Evolutionary conservation across 2,888 invertebrate species (phyloP).

Genomic region (Geophilus truncorum): DNA sequence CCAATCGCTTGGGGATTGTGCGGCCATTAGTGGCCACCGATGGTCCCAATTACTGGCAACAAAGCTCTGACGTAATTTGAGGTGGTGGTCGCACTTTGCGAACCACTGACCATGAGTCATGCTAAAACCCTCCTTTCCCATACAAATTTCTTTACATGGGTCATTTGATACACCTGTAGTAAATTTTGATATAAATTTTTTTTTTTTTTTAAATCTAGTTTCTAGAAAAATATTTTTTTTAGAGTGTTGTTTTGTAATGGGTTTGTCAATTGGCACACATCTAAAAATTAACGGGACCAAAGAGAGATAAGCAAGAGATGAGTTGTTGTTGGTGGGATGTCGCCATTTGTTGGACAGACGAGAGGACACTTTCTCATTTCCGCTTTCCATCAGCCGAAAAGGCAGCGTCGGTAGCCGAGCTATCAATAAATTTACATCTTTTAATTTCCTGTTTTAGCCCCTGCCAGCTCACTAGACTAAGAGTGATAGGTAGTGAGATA

Average conservation of each 20-base stretch:
- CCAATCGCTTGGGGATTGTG: background rate
- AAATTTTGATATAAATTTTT: background rate
- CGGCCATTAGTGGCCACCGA: conserved; percentile 17
- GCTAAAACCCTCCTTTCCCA: background rate
- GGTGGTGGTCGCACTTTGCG: conserved; percentile 1
- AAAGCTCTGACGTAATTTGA: conserved; percentile 21
- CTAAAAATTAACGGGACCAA: background rate
- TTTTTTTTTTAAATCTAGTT: background rate
- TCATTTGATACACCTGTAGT: conserved; percentile 22
- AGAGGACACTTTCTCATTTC: conserved; percentile 27
- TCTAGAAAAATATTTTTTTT: background rate
- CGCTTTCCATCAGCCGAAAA: background rate
- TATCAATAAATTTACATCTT: conserved; percentile 37
- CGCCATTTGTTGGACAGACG: conserved; percentile 6
- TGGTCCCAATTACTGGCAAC: conserved; percentile 11
- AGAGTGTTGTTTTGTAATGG: background rate
- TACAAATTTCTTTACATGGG: background rate
- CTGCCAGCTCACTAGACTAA: conserved; percentile 6
- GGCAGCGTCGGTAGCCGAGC: background rate
- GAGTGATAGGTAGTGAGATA: conserved; percentile 12
- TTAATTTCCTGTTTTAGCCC: conserved; percentile 37
- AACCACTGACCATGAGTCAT: background rate
- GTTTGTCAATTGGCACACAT: background rate
- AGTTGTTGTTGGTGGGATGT: background rate
- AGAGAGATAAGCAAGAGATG: background rate